Evolutionary conservation across 2,888 invertebrate genomes (phyloP), one percentile per base, ranked within the genome.

Genomic region (Margaritifera margaritifera): DNA sequence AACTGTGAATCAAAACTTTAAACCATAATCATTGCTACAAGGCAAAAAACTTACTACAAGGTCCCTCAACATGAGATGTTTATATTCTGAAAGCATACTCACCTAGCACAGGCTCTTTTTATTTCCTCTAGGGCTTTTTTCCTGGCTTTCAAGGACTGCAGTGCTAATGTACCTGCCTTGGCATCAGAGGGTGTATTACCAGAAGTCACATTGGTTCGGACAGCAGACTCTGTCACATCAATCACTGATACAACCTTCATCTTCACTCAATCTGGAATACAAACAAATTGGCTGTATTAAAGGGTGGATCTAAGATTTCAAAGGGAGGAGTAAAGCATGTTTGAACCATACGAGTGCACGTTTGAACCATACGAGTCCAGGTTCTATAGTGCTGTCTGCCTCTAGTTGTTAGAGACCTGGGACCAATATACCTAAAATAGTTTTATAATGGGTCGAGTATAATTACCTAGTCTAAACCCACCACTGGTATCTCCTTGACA

Each of bases 211-310:
- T 68, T 69, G 24, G 77, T 66, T 22, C 74, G 64, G 22, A 60
- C 68, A 59, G 64, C 66, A 4, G 62, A 61, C 53, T 77, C 77
- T 27, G 74, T 71, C 27, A 77, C 78, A 25, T 77, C 80, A 62
- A 82, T 80, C 53, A 73, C 72, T 25, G 79, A 82, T 27, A 86
- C 86, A 53, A 86, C 83, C 69, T 83, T 84, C 85, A 86, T 85
- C 25, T 66, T 78, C 42, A 42, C 42, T 66, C 11, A 67, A 52
- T 24, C 19, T 56, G 56, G 19, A 56, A 56, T 22, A 18, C 22
- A 24, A 62, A 62, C 22, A 56, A 53, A 60, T 52, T 22, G 31
- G 31, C 18, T 52, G 27, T 27, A 51, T 31, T 42, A 11, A 42
- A 15, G 42, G 42, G 42, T 42, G 31, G 25, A 25, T 54, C n/a